These are phyloP conservation scores for Microtus montanus DNA, from an alignment of 2,113 vertebrate species.

Conservation along the genomic window DNA sequence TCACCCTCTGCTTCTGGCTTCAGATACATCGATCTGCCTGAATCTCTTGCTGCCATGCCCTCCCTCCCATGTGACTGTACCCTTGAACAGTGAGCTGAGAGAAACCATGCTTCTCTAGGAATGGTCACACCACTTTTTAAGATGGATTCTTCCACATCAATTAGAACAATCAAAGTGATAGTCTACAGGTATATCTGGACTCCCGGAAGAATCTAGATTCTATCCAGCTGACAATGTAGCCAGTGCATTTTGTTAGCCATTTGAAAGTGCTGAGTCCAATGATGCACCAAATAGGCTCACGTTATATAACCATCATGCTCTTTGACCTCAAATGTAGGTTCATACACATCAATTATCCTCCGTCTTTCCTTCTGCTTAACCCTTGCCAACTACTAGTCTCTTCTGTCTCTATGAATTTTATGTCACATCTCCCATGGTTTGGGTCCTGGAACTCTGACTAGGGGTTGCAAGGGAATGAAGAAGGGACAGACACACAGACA, in stretches of 20 bases:
- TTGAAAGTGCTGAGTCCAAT: too few relatives aligned
- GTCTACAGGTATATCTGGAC: not conserved
- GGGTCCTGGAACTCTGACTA: not conserved
- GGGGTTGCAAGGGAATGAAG: not conserved
- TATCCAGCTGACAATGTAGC: not conserved
- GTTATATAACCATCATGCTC: not conserved
- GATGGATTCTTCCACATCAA: not conserved
- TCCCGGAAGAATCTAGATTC: not conserved
- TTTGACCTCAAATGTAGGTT: not conserved
- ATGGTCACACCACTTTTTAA: not conserved
- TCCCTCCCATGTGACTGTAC: too few relatives aligned
- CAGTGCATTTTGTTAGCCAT: not conserved
- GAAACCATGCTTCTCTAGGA: not conserved
- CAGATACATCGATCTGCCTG: too few relatives aligned
- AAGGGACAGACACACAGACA: not conserved
- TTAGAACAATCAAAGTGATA: not conserved
- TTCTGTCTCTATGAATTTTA: not conserved
- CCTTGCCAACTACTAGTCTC: not conserved
- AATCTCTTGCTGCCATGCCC: too few relatives aligned
- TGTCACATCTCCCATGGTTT: not conserved
- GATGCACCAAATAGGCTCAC: fast-evolving
- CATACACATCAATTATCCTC: not conserved
- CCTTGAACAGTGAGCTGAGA: not conserved
- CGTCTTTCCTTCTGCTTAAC: not conserved
- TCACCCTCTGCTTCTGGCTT: too few relatives aligned